Evolutionary conservation across 2,113 vertebrate genomes (phyloP).

Genomic region (Charadrius vociferus): DNA sequence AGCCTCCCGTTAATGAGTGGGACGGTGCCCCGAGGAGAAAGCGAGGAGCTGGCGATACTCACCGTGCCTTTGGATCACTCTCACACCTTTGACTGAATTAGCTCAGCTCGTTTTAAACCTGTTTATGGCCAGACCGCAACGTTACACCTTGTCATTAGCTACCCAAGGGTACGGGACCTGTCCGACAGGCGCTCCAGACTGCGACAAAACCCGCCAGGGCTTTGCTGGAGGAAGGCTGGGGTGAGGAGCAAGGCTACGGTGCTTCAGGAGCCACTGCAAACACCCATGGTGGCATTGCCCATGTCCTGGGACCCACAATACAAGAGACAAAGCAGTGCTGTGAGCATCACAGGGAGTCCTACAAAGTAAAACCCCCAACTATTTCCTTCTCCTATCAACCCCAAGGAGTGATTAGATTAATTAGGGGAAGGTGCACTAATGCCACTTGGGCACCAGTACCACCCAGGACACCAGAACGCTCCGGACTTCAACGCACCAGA

Average conservation of each 20-base stretch:
- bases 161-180: not conserved
- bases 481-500: too few species aligned
- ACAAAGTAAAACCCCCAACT: not conserved
- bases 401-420: not conserved
- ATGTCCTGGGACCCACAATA: rapidly evolving
- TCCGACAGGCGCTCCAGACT: not conserved
- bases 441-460: not conserved
- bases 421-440: not conserved
- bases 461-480: not conserved
- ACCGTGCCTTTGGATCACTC: rapidly evolving
- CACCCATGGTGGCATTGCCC: not conserved
- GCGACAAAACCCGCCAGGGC: rapidly evolving
- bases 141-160: not conserved
- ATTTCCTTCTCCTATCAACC: not conserved
- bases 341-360: not conserved
- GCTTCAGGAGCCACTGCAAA: rapidly evolving
- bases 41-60: not conserved
- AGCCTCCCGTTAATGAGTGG: not conserved
- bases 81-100: not conserved
- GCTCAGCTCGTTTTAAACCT: not conserved
- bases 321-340: rapidly evolving
- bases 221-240: not conserved
- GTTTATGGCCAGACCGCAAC: not conserved
- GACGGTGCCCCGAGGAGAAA: not conserved
- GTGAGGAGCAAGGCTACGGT: not conserved